Percentiles rank a stretch among this genome's conserved stretches.
These are phyloP conservation scores for Trichosurus vulpecula DNA, from an alignment of 2,797 vertebrate genomes.

Conservation along the genomic window DNA sequence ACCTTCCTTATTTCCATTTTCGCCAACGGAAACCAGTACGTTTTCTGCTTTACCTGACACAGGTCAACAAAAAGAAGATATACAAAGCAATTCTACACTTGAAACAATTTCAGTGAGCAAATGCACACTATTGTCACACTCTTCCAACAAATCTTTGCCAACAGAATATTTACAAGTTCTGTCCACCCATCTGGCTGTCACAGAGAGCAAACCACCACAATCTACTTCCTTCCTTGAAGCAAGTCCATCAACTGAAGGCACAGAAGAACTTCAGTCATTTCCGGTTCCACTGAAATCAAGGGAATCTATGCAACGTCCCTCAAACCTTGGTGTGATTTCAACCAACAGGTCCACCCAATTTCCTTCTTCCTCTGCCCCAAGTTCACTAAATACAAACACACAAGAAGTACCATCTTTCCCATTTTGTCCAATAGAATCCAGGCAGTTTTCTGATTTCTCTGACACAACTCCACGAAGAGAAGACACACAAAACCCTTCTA, in stretches of 20 bases:
- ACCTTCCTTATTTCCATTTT: background rate
- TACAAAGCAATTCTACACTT: background rate
- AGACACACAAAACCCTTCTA: too few relatives aligned
- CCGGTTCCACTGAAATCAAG: background rate
- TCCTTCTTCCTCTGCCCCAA: background rate
- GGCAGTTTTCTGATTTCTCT: too few relatives aligned
- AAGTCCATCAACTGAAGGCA: background rate
- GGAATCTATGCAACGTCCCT: background rate
- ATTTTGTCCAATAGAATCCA: too few relatives aligned
- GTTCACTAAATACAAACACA: background rate
- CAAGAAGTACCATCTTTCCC: background rate
- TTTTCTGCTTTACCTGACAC: background rate
- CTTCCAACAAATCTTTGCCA: background rate
- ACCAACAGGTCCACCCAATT: background rate
- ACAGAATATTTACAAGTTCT: background rate
- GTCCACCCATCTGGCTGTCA: background rate
- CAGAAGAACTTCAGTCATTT: background rate
- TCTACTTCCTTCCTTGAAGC: fast-evolving
- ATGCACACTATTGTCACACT: background rate
- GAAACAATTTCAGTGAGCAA: too few relatives aligned
- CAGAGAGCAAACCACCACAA: background rate
- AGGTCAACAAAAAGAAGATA: background rate
- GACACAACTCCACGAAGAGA: too few relatives aligned
- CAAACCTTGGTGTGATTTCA: background rate
- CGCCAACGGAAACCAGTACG: background rate